phyloP scores from a whole-genome alignment of 92 coral and sea anemone genomes.

The Blastomussa wellsi region DNA sequence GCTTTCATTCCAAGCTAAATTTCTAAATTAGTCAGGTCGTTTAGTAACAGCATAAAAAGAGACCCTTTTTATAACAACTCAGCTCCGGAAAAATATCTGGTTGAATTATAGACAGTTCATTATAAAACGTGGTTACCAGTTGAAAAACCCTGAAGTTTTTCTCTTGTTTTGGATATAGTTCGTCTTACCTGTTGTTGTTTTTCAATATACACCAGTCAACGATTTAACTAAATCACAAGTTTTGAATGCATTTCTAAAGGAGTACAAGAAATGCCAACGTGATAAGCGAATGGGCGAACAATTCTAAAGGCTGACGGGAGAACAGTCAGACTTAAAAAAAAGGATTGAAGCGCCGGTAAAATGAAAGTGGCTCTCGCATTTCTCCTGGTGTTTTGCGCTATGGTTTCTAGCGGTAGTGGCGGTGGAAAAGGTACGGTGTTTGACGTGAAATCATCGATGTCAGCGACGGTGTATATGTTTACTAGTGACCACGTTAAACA shows the following conservation, averaged over 20 bases:
- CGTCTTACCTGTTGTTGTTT: conserved; percentile 30
- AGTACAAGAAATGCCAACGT: conserved; percentile 32
- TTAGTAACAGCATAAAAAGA: not conserved
- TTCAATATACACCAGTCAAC: conserved; percentile 5
- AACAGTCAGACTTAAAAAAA: conserved; percentile 36
- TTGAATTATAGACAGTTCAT: not conserved
- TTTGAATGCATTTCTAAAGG: conserved; percentile 11
- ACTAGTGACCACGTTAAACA: conserved; percentile 33
- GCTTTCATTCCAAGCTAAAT: too few species aligned
- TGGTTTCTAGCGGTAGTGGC: not conserved
- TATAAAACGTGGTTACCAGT: not conserved
- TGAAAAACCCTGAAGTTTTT: not conserved
- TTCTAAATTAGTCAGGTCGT: not conserved
- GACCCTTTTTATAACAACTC: not conserved
- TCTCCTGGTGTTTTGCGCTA: not conserved
- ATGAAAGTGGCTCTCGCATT: conserved; percentile 29
- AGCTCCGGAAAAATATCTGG: not conserved
- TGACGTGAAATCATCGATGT: conserved; percentile 6
- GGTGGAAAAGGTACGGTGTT: conserved; percentile 1
- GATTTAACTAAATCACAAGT: not conserved
- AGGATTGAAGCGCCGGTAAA: conserved; percentile 23
- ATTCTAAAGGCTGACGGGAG: not conserved
- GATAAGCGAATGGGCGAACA: conserved; percentile 37
- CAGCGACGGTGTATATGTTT: conserved; percentile 18
- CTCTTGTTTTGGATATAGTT: conserved; percentile 21